Evolutionary conservation across 1,140 invertebrate genomes (phyloP).

Genomic region (Lamellibrachia luymesi): DNA sequence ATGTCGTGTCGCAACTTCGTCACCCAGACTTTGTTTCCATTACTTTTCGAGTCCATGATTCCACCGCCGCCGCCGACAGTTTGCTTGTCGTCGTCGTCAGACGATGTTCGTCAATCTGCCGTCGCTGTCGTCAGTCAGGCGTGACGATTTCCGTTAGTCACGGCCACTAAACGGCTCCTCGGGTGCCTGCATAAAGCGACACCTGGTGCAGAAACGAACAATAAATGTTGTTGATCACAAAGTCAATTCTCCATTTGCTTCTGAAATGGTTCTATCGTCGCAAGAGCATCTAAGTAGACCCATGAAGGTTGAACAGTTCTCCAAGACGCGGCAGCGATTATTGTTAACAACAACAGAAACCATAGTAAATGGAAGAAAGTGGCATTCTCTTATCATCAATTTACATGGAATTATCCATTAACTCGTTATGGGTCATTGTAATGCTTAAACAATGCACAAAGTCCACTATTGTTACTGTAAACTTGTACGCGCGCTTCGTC

Average conservation of each 20-base stretch:
- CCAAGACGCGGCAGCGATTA: too few relatives aligned
- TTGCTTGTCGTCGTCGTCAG: not conserved
- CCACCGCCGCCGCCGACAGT: not conserved
- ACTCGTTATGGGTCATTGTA: too few relatives aligned
- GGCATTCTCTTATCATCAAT: too few relatives aligned
- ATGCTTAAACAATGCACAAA: too few relatives aligned
- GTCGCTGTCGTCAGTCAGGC: not conserved
- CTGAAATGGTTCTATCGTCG: not conserved
- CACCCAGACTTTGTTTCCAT: not conserved
- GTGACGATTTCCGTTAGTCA: not conserved
- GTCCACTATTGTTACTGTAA: too few relatives aligned
- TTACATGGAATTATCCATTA: too few relatives aligned
- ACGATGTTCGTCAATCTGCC: not conserved
- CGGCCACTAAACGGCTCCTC: not conserved
- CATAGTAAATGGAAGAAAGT: too few relatives aligned
- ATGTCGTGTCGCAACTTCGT: not conserved
- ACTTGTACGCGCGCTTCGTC: too few relatives aligned
- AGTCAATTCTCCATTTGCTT: not conserved
- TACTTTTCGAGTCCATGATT: not conserved
- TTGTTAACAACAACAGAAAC: too few relatives aligned
- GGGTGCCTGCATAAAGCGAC: not conserved
- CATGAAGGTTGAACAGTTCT: not conserved
- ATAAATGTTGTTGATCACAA: not conserved
- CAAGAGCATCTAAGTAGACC: not conserved
- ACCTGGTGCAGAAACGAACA: not conserved